Conservation (phyloP, 1,140 invertebrate genomes). For the Atopsyche davidsoni region DNA sequence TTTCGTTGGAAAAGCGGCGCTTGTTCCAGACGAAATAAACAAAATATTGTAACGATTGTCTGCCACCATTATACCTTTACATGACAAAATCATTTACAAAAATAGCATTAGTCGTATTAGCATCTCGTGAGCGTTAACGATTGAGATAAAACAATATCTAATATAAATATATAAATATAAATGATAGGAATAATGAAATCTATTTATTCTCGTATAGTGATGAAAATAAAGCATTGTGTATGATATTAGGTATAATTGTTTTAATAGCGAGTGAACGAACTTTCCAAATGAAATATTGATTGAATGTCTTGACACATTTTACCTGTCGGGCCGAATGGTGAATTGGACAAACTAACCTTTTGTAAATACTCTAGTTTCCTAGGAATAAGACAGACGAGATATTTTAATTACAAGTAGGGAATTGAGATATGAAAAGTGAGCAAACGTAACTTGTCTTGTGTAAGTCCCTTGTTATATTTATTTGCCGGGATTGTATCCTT, state of each 20-base stretch:
- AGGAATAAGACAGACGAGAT: constrained; percentile 28
- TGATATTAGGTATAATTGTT: constrained; percentile 28
- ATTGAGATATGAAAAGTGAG: constrained; percentile 17
- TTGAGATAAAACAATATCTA: constrained; percentile 30
- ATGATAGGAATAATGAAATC: constrained; percentile 31
- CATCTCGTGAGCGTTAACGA: constrained; percentile 25
- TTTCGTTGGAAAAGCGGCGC: no score
- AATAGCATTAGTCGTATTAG: constrained; percentile 24
- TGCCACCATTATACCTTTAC: no score
- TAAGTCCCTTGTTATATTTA: no score
- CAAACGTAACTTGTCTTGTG: constrained; percentile 4
- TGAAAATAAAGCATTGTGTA: constrained; percentile 29
- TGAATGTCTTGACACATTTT: constrained; percentile 1
- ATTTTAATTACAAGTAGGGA: constrained; percentile 32
- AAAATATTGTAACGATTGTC: no score
- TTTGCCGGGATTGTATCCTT: background rate
- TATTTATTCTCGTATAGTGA: constrained; percentile 32
- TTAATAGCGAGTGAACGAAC: constrained; percentile 25
- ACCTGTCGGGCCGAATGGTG: background rate
- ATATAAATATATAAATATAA: constrained; percentile 32
- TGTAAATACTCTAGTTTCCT: constrained; percentile 27
- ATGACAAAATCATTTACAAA: constrained; percentile 28
- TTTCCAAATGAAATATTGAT: constrained; percentile 14
- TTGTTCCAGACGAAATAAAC: no score
- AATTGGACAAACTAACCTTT: constrained; percentile 25